These are phyloP conservation scores for Drosophila austrosaltans DNA, from an alignment of 2,888 invertebrate species.

Conservation along the genomic window DNA sequence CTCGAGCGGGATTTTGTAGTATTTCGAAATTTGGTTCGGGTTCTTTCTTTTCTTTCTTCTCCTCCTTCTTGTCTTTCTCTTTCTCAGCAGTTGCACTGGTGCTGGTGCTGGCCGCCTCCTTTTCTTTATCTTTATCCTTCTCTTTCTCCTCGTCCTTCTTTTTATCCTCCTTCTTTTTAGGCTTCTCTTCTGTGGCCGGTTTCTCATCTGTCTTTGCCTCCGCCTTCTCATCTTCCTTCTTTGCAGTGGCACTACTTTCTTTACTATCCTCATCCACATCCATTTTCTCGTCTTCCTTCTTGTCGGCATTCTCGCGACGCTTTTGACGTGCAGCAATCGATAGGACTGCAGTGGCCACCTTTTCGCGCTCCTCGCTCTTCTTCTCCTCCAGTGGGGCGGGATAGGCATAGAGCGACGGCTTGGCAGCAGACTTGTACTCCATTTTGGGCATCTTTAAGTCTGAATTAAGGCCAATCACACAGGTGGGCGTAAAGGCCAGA, in stretches of 20 bases:
- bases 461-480: conserved; percentile 96
- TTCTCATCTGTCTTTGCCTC: conserved; percentile 79
- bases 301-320: conserved; percentile 90
- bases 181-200: conserved; percentile 53
- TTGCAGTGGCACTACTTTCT: conserved; percentile 82
- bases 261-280: conserved; percentile 89
- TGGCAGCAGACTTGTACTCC: conserved; percentile 95
- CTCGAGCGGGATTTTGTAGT: conserved; percentile 96
- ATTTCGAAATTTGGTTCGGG: conserved; percentile 96
- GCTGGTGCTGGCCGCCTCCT: conserved; percentile 79
- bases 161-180: conserved; percentile 70
- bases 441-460: conserved; percentile 97
- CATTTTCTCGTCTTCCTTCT: conserved; percentile 90
- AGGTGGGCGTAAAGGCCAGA: conserved; percentile 97
- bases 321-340: conserved; percentile 97
- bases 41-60: conserved; percentile 87
- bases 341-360: conserved; percentile 98
- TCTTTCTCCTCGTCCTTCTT: conserved; percentile 65
- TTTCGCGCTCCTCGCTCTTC: conserved; percentile 98
- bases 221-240: conserved; percentile 82
- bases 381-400: conserved; percentile 98
- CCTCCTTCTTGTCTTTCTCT: conserved; percentile 82
- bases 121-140: conserved; percentile 72
- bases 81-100: conserved; percentile 52
- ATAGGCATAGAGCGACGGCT: conserved; percentile 97